Evolutionary conservation across 1,140 invertebrate species (phyloP).

Genomic region (Drosophila repletoides): DNA sequence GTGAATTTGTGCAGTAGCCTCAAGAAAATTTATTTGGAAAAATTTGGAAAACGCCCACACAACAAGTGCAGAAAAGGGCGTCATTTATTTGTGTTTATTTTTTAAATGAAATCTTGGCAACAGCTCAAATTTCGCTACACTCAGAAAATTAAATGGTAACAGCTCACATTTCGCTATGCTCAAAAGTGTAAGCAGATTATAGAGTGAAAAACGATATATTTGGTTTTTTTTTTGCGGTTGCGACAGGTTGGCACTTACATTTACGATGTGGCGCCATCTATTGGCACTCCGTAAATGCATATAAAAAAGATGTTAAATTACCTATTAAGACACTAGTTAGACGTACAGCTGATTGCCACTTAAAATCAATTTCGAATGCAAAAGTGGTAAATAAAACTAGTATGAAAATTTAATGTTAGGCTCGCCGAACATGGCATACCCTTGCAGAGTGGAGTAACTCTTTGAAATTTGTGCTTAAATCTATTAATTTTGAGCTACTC

Average conservation of each 20-base stretch:
- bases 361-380: constrained; percentile 10
- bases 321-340: constrained; percentile 6
- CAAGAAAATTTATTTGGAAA: constrained; percentile 48
- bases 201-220: constrained; percentile 10
- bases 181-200: not conserved
- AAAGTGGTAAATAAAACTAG: constrained; percentile 8
- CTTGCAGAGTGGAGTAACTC: too few species aligned
- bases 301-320: constrained; percentile 3
- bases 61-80: constrained; percentile 40
- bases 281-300: not conserved
- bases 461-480: too few species aligned
- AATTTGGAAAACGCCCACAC: constrained; percentile 62
- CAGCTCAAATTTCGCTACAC: not conserved
- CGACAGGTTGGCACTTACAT: not conserved
- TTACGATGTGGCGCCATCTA: constrained; percentile 21
- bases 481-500: too few species aligned
- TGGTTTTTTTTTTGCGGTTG: not conserved
- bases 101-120: constrained; percentile 4
- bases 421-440: not conserved
- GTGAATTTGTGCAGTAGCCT: constrained; percentile 37
- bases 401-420: not conserved
- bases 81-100: constrained; percentile 26
- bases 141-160: not conserved
- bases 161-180: not conserved
- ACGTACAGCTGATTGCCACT: constrained; percentile 4